These are phyloP conservation scores for Eupeodes corollae DNA, from an alignment of 1,140 invertebrate species.

Conservation along the genomic window DNA sequence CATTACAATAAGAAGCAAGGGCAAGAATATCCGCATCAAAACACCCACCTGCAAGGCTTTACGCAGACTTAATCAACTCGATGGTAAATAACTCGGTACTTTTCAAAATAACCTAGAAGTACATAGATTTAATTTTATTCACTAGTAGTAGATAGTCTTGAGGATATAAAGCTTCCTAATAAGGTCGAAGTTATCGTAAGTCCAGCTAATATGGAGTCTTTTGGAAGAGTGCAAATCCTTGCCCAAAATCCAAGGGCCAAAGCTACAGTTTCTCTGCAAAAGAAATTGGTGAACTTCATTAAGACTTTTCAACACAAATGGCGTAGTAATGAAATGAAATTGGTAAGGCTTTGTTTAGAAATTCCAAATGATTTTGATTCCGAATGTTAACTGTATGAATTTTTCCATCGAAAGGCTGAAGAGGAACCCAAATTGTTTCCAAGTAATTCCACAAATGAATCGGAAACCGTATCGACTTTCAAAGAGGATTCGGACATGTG, in stretches of 20 bases:
- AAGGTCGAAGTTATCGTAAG: constrained; percentile 65
- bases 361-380: too few species aligned
- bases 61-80: constrained; percentile 72
- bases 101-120: rapidly evolving
- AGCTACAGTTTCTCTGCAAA: constrained; percentile 61
- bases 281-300: constrained; percentile 60
- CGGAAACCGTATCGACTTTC: neutral
- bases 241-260: constrained; percentile 85
- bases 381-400: too few species aligned
- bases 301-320: constrained; percentile 67
- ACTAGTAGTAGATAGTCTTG: constrained; percentile 51
- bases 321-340: constrained; percentile 42
- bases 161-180: constrained; percentile 66
- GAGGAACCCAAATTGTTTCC: constrained; percentile 9
- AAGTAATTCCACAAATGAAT: neutral
- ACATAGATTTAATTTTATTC: neutral
- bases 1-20: constrained; percentile 69
- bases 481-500: constrained; percentile 24
- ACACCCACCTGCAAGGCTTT: constrained; percentile 86
- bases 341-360: constrained; percentile 18
- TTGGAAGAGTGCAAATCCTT: constrained; percentile 69
- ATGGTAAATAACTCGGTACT: constrained; percentile 49
- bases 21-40: constrained; percentile 75
- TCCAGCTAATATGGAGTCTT: constrained; percentile 66
- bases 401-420: constrained; percentile 7